These are phyloP conservation scores for Phania funesta DNA, from an alignment of 2,888 invertebrate species.

Conservation along the genomic window DNA sequence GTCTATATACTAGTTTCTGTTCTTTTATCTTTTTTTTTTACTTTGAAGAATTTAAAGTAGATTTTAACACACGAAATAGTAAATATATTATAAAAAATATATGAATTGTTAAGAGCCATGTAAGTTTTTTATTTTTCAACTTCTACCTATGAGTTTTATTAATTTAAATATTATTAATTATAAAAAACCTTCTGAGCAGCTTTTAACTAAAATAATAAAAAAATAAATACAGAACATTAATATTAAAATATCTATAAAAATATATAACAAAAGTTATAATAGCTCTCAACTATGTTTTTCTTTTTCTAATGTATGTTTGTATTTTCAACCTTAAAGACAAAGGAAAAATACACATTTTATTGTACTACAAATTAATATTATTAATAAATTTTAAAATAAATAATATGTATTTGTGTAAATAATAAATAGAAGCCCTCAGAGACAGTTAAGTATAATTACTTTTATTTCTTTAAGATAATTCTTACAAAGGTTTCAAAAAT, in stretches of 20 bases:
- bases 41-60: conserved; percentile 8
- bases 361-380: conserved; percentile 18
- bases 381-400: conserved; percentile 46
- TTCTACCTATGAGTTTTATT: not conserved
- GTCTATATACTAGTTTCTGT: not conserved
- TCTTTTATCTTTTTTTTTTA: not conserved
- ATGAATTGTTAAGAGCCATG: conserved; percentile 18
- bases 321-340: not conserved
- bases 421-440: conserved; percentile 15
- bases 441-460: conserved; percentile 54
- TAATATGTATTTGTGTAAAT: conserved; percentile 55
- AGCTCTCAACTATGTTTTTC: no score
- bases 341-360: conserved; percentile 4
- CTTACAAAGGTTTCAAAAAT: not conserved
- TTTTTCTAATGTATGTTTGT: conserved; percentile 18
- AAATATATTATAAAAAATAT: not conserved
- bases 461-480: not conserved
- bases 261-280: no score
- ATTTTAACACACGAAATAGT: not conserved
- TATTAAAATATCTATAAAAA: not conserved
- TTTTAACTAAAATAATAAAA: not conserved
- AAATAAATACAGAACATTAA: not conserved
- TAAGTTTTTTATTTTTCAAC: conserved; percentile 18
- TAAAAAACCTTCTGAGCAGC: not conserved
- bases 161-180: not conserved